These are phyloP conservation scores for Sardinella longiceps DNA, from an alignment of 2,797 vertebrate species.

Conservation along the genomic window DNA sequence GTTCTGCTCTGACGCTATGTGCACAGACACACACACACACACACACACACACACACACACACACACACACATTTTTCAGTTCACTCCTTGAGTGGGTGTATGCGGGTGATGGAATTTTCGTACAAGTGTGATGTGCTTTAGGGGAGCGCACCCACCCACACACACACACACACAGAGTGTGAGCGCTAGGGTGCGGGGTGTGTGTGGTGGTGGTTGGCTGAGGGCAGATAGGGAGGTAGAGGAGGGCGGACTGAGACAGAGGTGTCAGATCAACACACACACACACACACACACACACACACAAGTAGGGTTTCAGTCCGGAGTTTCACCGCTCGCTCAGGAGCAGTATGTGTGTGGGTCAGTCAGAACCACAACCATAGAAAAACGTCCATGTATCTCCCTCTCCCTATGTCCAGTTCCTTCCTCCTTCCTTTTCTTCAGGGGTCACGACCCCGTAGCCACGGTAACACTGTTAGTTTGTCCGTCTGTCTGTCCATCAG, in stretches of 20 bases:
- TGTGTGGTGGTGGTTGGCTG: no score
- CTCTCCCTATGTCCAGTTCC: slow-evolving; percentile 59
- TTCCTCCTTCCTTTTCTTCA: no score
- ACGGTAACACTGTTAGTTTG: slow-evolving; percentile 67
- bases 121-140: not conserved
- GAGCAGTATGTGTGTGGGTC: not conserved
- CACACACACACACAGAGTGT: slow-evolving; percentile 8
- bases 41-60: slow-evolving; percentile 31
- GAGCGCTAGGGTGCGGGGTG: not conserved
- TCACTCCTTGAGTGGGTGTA: not conserved
- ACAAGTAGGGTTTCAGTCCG: not conserved
- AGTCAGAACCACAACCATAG: slow-evolving; percentile 39
- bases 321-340: slow-evolving; percentile 54
- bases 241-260: slow-evolving; percentile 61
- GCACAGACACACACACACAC: slow-evolving; percentile 44
- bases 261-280: slow-evolving; percentile 59
- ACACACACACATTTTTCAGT: not conserved
- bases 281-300: slow-evolving; percentile 41
- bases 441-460: slow-evolving; percentile 54
- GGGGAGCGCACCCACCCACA: not conserved
- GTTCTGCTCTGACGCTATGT: not conserved
- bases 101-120: not conserved
- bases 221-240: slow-evolving; percentile 68
- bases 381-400: slow-evolving; percentile 28
- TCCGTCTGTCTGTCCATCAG: no score